Evolutionary conservation across 2,113 vertebrate species (phyloP), one percentile per base, ranked within the genome.

Genomic region (Salminus brasiliensis): DNA sequence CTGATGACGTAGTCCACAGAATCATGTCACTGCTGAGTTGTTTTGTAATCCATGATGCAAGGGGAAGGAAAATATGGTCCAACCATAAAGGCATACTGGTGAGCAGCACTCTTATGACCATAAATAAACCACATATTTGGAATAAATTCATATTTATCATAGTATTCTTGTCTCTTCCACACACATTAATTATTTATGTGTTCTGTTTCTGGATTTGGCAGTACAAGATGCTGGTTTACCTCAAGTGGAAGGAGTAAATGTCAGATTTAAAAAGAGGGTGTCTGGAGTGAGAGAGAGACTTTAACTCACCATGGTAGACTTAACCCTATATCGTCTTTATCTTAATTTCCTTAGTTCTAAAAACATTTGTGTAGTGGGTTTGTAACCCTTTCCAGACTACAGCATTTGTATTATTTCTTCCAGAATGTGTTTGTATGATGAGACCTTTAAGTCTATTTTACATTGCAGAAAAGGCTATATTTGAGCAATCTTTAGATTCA

Each of bases 241-340:
- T 71, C 63, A 81, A 59, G 70, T 74, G 66, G 72, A 79, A 83
- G 81, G 66, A 65, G 52, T 74, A 83, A 87, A 88, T 80, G 83
- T 89, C 83, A 83, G 52, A 82, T 53, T 86, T 88, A 90, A 88
- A 89, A 85, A 85, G 84, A 87, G 85, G 87, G 87, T 90, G 89
- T 91, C 85, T 70, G 80, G 76, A 88, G 81, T 84, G 86, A 83
- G 88, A 89, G 86, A 89, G 86, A 84, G 85, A 86, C 81, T 85
- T 87, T 85, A 84, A 49, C 27, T 88, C 72, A 87, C 80, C 81
- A 70, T 75, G 41, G 47, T 55, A 84, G 52, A 84, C 83, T 88
- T 83, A 78, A 65, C 88, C 74, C 77, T 79, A 76, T 86, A 88
- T 87, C 86, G 84, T n/a, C n/a, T n/a, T n/a, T n/a, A n/a, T n/a